Percentiles rank a stretch among this genome's conserved stretches.
These are phyloP conservation scores for Oryzias sinensis DNA, from an alignment of 2,797 vertebrate genomes.

Conservation along the genomic window DNA sequence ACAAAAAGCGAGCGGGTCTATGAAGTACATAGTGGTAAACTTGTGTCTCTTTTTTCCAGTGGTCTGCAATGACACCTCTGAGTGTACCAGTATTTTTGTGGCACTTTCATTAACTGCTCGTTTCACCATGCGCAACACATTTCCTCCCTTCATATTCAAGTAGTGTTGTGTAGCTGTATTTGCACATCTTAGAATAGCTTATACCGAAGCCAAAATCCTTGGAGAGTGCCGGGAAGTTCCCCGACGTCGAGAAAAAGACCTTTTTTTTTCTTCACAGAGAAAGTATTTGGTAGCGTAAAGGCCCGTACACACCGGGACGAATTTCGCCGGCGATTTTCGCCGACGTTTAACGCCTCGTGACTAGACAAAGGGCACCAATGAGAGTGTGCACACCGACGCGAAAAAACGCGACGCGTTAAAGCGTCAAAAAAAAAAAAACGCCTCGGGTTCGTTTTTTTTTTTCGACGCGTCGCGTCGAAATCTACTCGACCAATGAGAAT, in stretches of 20 bases:
- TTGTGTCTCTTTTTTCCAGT: constrained; percentile 72
- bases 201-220: constrained; percentile 73
- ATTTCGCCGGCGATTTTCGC: too few species aligned
- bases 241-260: constrained; percentile 57
- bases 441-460: too few species aligned
- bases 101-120: constrained; percentile 62
- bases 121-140: constrained; percentile 58
- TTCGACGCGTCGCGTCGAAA: too few species aligned
- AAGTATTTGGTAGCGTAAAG: constrained; percentile 47
- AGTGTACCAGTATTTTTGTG: constrained; percentile 69
- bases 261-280: constrained; percentile 46
- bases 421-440: too few species aligned
- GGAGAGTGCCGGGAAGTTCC: constrained; percentile 57
- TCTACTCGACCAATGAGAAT: too few species aligned
- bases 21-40: constrained; percentile 76
- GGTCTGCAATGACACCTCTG: constrained; percentile 71
- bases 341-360: too few species aligned
- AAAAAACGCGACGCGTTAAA: too few species aligned
- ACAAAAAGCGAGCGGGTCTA: constrained; percentile 73
- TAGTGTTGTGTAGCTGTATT: constrained; percentile 76
- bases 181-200: constrained; percentile 80
- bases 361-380: too few species aligned
- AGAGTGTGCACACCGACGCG: too few species aligned
- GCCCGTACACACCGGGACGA: too few species aligned
- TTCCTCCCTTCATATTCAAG: constrained; percentile 81